phyloP scores from a whole-genome alignment of 2,797 vertebrate genomes.

The Alca torda region DNA sequence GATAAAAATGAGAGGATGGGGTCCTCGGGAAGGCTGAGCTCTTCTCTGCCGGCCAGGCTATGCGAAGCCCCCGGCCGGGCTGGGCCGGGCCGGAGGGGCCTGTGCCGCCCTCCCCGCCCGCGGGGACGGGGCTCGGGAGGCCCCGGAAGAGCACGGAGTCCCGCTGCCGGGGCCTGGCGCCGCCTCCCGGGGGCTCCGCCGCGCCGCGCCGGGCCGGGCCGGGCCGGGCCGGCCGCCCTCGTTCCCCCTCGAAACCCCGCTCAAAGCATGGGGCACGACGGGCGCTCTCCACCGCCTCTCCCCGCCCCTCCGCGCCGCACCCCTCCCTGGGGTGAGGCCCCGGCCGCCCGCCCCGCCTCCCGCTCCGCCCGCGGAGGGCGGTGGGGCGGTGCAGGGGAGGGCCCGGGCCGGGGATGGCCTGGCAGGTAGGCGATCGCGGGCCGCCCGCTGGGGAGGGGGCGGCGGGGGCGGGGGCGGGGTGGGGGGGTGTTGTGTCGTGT shows the following conservation, averaged over 20 bases:
- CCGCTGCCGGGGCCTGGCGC: neutral
- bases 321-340: neutral
- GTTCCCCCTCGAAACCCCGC: neutral
- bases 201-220: neutral
- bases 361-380: neutral
- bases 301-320: neutral
- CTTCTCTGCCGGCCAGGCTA: too few species aligned
- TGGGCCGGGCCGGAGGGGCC: neutral
- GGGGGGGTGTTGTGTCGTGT: constrained; percentile 67
- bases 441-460: constrained; percentile 73
- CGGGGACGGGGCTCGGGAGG: rapidly evolving
- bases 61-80: too few species aligned
- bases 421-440: constrained; percentile 70
- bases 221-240: too few species aligned
- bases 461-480: constrained; percentile 25
- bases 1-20: neutral
- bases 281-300: rapidly evolving
- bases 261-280: neutral
- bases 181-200: neutral
- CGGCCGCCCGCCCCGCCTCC: neutral
- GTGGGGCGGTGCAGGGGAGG: neutral
- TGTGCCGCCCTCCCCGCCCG: too few species aligned
- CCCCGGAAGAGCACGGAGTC: neutral
- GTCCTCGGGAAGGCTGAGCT: too few species aligned
- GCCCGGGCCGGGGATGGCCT: constrained; percentile 23